Percentiles rank a stretch among this genome's conserved stretches.
These are phyloP conservation scores for Sarcoramphus papa DNA, from an alignment of 2,797 vertebrate genomes.

Conservation along the genomic window DNA sequence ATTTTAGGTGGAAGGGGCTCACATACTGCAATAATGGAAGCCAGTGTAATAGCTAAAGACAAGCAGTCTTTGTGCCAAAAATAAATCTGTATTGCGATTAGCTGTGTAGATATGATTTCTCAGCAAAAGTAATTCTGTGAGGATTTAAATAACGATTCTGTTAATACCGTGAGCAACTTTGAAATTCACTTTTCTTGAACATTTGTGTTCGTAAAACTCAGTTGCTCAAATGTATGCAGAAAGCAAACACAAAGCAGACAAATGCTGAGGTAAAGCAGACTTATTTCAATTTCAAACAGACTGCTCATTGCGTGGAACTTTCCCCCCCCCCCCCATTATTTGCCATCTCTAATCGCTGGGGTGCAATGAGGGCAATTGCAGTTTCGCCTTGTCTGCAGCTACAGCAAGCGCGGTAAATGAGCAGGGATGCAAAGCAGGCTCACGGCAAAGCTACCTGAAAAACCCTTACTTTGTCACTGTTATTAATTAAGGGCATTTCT, in stretches of 20 bases:
- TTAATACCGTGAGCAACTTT: not conserved
- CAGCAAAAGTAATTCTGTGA: slow-evolving; percentile 4
- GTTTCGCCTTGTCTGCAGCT: not conserved
- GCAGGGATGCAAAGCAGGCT: not conserved
- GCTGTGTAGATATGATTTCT: not conserved
- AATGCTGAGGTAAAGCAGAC: not conserved
- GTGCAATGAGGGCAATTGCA: not conserved
- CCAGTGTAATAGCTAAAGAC: not conserved
- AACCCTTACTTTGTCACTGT: not conserved
- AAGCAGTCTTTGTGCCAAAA: not conserved
- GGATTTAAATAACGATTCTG: slow-evolving; percentile 2
- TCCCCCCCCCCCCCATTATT: not conserved
- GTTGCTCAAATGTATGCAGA: not conserved
- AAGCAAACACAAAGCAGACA: not conserved
- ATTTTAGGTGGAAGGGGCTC: not conserved
- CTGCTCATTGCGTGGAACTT: not conserved
- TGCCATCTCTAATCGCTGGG: not conserved
- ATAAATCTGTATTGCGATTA: not conserved
- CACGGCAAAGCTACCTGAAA: not conserved
- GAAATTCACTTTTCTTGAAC: not conserved
- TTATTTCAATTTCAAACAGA: not conserved
- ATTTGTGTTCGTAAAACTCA: not conserved
- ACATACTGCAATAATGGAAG: not conserved
- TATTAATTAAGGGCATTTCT: not conserved
- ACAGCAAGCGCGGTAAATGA: rapidly evolving